Percentiles rank a stretch among this genome's conserved stretches.
phyloP scores from a whole-genome alignment of 2,888 invertebrate species.

The Odontomyia ornata region DNA sequence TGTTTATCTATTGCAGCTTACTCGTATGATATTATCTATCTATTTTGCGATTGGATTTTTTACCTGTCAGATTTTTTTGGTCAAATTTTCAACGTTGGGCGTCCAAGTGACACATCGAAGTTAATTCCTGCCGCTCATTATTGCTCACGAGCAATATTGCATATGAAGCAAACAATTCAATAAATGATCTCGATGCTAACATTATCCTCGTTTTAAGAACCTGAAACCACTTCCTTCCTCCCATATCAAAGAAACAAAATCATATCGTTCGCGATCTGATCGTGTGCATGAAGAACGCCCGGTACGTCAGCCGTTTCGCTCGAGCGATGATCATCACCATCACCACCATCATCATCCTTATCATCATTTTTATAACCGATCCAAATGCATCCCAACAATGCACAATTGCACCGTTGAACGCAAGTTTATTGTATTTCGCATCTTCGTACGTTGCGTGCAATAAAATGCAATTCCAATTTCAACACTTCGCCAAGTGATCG shows the following conservation, averaged over 20 bases:
- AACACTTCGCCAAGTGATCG: slow-evolving; percentile 51
- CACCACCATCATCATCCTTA: neutral
- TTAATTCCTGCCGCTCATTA: too few species aligned
- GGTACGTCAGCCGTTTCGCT: slow-evolving; percentile 7
- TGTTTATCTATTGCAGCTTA: too few species aligned
- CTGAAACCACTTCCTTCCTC: slow-evolving; percentile 40
- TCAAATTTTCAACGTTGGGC: too few species aligned
- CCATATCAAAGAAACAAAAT: slow-evolving; percentile 17
- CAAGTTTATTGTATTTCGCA: neutral
- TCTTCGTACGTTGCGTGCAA: slow-evolving; percentile 46
- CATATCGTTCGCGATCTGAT: slow-evolving; percentile 33
- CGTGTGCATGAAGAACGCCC: slow-evolving; percentile 35
- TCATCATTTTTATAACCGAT: slow-evolving; percentile 15
- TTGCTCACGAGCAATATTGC: too few species aligned
- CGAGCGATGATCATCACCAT: slow-evolving; percentile 28
- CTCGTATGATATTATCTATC: too few species aligned
- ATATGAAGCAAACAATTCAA: too few species aligned
- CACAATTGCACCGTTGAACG: slow-evolving; percentile 12
- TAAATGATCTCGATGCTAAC: neutral
- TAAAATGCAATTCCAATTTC: slow-evolving; percentile 51
- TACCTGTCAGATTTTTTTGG: too few species aligned
- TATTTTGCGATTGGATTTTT: too few species aligned
- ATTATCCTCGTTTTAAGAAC: neutral
- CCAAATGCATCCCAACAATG: neutral
- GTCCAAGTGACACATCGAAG: too few species aligned